phyloP scores from a whole-genome alignment of 2,797 vertebrate genomes.

The Sebastolobus altivelis region DNA sequence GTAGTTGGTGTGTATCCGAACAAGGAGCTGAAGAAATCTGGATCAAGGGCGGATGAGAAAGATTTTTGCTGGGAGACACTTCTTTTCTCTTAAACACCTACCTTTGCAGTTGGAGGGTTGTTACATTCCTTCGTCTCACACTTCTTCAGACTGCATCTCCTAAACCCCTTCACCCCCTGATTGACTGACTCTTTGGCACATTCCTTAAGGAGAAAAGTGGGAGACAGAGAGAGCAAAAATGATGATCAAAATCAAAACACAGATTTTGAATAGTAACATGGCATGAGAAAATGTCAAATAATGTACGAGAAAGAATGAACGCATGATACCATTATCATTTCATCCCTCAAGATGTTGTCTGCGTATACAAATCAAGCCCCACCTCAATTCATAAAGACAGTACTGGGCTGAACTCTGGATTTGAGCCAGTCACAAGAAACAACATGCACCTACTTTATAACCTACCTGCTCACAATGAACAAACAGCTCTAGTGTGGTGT shows the following conservation, averaged over 20 bases:
- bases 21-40: not conserved
- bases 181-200: slow-evolving; percentile 66
- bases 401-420: not conserved
- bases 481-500: slow-evolving; percentile 3
- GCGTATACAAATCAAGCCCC: slow-evolving; percentile 5
- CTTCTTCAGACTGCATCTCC: slow-evolving; percentile 73
- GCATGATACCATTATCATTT: not conserved
- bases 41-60: not conserved
- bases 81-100: slow-evolving; percentile 54
- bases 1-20: slow-evolving; percentile 14
- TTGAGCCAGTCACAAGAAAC: not conserved
- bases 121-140: slow-evolving; percentile 65
- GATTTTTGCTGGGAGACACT: not conserved
- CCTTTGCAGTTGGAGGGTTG: slow-evolving; percentile 71
- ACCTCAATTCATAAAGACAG: slow-evolving; percentile 20
- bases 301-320: not conserved
- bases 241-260: not conserved
- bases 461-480: not conserved
- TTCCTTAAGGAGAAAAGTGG: slow-evolving; percentile 43
- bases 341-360: not conserved
- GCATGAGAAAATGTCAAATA: not conserved
- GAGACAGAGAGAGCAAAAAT: not conserved
- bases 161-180: slow-evolving; percentile 65
- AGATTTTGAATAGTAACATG: not conserved
- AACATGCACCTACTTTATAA: not conserved